Evolutionary conservation across 2,888 invertebrate species (phyloP), one percentile per base, ranked within the genome.

Genomic region (Lingula anatina): DNA sequence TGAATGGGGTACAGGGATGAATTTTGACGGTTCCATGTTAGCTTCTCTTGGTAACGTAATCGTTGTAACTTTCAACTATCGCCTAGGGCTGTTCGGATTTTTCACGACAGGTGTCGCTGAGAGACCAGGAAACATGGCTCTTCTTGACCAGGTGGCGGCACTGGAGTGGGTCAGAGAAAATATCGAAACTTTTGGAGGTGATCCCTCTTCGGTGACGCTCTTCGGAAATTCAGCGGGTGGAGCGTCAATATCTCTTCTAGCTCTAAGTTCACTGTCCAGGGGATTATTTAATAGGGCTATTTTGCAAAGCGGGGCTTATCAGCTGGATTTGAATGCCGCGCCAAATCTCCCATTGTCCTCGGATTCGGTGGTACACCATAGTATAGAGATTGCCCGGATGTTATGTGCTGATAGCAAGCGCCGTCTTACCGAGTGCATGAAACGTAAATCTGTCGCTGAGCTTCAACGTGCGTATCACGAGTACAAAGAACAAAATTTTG

Each of bases 1-100:
- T 77, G 90, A 90, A 88, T 88, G 88, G 66, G 93, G 93, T 35
- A 90, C 91, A 25, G 87, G 90, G 41, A 90, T 90, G 25, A 18
- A 54, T 0, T 59, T 55, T 38, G 50, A 60, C 42, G 61, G 53
- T 23, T 88, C 88, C 68, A 62, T 65, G 15, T 15, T 53, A 12
- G 35, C 50, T 20, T 45, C 39, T 2, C 7, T 21, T 15, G 48
- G 50, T 15, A 46, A 53, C 12, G 50, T 53, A 27, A 37, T 55
- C 12, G 50, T 53, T 2, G 55, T 55, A 18, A 50, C 53, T 9
- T 26, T 55, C 5, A 55, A 55, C 48, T 55, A 53, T 36, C 47
- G 55, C 9, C 46, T 55, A 2, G 49, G 49, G 2, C 24, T 45
- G 18, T 47, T 53, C 21, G 62, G 62, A 9, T 62, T 59, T 44